Percentiles rank a stretch among this genome's conserved stretches.
These are phyloP conservation scores for Oryzias dopingdopingensis DNA, from an alignment of 2,797 vertebrate species.

Conservation along the genomic window DNA sequence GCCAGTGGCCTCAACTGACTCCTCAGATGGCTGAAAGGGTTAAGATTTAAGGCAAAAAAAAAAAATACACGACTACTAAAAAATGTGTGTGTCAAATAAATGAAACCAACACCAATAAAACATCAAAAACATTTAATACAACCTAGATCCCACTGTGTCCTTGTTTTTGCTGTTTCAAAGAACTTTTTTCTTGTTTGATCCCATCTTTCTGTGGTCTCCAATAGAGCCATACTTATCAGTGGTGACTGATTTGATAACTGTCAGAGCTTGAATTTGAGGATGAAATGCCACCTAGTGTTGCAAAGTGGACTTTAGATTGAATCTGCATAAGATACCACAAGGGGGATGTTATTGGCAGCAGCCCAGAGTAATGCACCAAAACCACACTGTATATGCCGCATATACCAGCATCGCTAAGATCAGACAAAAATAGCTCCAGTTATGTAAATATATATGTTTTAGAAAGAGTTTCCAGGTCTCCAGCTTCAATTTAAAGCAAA, in stretches of 20 bases:
- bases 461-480: no score
- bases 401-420: conserved; percentile 26
- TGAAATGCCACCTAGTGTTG: conserved; percentile 58
- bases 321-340: conserved; percentile 23
- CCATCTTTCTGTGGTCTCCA: no score
- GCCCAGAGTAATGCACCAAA: conserved; percentile 67
- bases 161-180: conserved; percentile 10
- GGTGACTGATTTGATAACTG: not conserved
- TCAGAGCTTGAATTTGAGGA: conserved; percentile 3
- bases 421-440: conserved; percentile 7
- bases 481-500: no score
- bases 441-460: no score
- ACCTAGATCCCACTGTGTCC: conserved; percentile 67
- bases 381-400: conserved; percentile 13
- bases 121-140: conserved; percentile 88
- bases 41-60: conserved; percentile 52
- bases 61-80: conserved; percentile 63
- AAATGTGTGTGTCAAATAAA: conserved; percentile 77
- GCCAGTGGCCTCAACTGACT: conserved; percentile 65
- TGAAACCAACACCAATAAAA: conserved; percentile 85
- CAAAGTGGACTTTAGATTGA: conserved; percentile 17
- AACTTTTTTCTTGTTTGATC: not conserved
- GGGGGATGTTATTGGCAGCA: conserved; percentile 43
- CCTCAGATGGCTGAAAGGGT: conserved; percentile 68
- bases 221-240: not conserved